Base-by-base conservation (phyloP, 2,888 invertebrate genomes). In the Endomychus coccineus region DNA sequence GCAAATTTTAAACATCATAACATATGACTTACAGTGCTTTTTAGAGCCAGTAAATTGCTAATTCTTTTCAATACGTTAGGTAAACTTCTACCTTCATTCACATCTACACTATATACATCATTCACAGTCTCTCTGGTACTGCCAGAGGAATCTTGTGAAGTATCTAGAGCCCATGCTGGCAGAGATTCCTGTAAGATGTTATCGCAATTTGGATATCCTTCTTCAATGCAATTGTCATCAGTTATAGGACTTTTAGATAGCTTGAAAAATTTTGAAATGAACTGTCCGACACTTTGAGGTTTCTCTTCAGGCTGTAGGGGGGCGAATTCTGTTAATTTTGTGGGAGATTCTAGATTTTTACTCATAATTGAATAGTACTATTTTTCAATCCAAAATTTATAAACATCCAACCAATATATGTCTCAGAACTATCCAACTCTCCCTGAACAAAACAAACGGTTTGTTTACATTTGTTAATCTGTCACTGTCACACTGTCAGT, bases 61-160 rank as follows among this genome's bases (percentile, higher is more conserved):
- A 94, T 88, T 50, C 91, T 74, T 55, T 80, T 83, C 12, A 94
- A 68, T 42, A 94, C 89, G 70, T 86, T 90, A 1, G 85, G 81
- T 52, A 91, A 72, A 60, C 83, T 87, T 39, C 85, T 71, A n/a
- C 80, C 83, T 61, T 83, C 83, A 10, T 70, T 68, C 25, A 75
- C 71, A 35, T 78, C 31, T 23, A 39, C 39, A 11, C 17, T 35
- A 23, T 39, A 43, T n/a, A n/a, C n/a, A n/a, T n/a, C n/a, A n/a
- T n/a, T n/a, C 16, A 4, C 37, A 42, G 16, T 51, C 44, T 9
- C 25, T 36, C 22, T 39, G 27, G 23, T 6, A 12, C 31, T 11
- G 59, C 59, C 7, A 57, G 67, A 24, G 58, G 61, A 46, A 65
- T 71, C 54, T 21, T 51, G 38, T 24, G 52, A 34, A 2, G 50